Evolutionary conservation across 2,113 vertebrate species (phyloP).

Genomic region (Monopterus albus): DNA sequence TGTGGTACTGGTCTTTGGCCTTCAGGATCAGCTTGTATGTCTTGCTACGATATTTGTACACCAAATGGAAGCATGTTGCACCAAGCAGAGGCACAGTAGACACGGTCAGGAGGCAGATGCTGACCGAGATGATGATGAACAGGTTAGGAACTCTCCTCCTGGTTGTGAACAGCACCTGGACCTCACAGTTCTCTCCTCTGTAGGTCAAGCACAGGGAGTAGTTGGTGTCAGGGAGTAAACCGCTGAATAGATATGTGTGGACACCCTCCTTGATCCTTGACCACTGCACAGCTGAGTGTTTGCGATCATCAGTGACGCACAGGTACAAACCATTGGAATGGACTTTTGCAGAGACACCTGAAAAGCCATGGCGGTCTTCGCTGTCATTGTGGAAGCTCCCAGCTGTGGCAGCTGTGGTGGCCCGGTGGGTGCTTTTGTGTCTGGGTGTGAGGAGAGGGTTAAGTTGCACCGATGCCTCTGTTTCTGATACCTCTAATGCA

Average conservation of each 20-base stretch:
- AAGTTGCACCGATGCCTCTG: constrained; percentile 90
- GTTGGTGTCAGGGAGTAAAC: constrained; percentile 89
- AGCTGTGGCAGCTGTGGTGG: constrained; percentile 66
- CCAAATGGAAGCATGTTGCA: constrained; percentile 93
- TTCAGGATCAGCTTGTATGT: constrained; percentile 95
- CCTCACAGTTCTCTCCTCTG: constrained; percentile 88
- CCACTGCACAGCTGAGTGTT: constrained; percentile 90
- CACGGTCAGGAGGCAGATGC: constrained; percentile 91
- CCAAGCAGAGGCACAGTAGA: constrained; percentile 95
- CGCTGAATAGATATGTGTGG: constrained; percentile 90
- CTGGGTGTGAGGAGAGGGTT: constrained; percentile 90
- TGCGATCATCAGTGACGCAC: constrained; percentile 83
- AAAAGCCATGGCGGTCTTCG: constrained; percentile 78
- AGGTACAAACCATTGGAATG: constrained; percentile 87
- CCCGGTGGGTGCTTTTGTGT: constrained; percentile 80
- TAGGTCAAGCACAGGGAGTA: constrained; percentile 94
- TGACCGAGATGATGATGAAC: constrained; percentile 93
- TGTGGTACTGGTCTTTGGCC: constrained; percentile 88
- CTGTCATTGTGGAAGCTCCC: constrained; percentile 81
- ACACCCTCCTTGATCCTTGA: constrained; percentile 90
- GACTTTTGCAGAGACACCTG: constrained; percentile 49
- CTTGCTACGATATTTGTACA: constrained; percentile 94
- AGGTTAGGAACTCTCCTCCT: constrained; percentile 91
- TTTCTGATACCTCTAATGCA: constrained; percentile 92
- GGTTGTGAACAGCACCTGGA: constrained; percentile 95